Base-by-base conservation (phyloP, 2,888 invertebrate genomes). In the Tuberolachnus salignus region DNA sequence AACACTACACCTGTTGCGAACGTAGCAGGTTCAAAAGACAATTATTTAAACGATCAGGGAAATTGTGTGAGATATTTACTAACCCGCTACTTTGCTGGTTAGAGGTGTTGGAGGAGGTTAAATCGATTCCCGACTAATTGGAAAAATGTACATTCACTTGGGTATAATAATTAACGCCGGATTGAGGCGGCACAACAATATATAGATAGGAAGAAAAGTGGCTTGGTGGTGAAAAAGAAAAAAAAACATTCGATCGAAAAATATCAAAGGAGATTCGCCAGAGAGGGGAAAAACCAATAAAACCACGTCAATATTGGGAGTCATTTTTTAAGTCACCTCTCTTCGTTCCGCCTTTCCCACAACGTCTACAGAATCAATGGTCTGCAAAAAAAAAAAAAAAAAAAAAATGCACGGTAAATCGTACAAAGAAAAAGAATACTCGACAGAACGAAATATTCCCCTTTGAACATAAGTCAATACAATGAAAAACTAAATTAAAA, bases 271-370 rank as follows among this genome's bases (percentile, higher is more conserved):
- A 71, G 23, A 3, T 10, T 42, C 26, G 9, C 13, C 26, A n/a
- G 46, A 59, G 19, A 19, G 51, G 51, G 49, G 34, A 34, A 74
- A 64, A 74, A 53, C 63, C 74, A 64, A 73, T 74, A 74, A 74
- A 74, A 64, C 42, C 44, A 53, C 74, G 64, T 74, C 74, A 64
- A 74, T 74, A 53, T 74, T 21, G 42, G 44, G 11, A 64, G 64
- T 42, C n/a, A 64, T 42, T 74, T 64, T 63, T 51, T 63, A 73
- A 73, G 63, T 49, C 63, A 42, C 14, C 13, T 63, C 63, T 13
- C 9, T 55, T 53, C 53, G 8, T 55, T n/a, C 23, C 11, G 3
- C 11, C 1, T 59, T 8, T 23, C 11, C 44, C 11, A 1, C 44
- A 1, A 11, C 57, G 4, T 46, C n/a, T 16, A 46, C n/a, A 59